A percentile compares a stretch with the other conserved stretches of the same genome.
These are phyloP conservation scores for Drosophila guanche DNA, from an alignment of 1,140 invertebrate species.

Conservation along the genomic window DNA sequence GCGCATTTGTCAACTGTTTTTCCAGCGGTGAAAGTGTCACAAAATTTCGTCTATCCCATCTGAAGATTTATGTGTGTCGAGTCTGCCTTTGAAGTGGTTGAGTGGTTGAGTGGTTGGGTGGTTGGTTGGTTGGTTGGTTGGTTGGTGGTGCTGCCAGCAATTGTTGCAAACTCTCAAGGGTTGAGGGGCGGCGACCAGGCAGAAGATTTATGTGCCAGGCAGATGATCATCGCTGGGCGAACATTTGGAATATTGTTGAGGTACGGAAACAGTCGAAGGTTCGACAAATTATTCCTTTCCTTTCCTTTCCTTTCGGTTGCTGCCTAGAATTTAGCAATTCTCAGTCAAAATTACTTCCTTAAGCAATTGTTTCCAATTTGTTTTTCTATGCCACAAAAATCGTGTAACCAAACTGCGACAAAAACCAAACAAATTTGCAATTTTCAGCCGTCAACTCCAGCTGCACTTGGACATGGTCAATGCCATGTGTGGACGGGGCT, in stretches of 20 bases:
- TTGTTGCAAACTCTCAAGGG: slow-evolving; percentile 55
- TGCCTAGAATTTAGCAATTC: neutral
- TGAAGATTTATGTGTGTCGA: slow-evolving; percentile 64
- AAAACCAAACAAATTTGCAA: slow-evolving; percentile 1
- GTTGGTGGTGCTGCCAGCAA: slow-evolving; percentile 14
- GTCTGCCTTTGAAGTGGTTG: slow-evolving; percentile 65
- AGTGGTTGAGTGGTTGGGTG: slow-evolving; percentile 71
- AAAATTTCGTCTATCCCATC: slow-evolving; percentile 59
- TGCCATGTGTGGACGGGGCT: slow-evolving; percentile 32
- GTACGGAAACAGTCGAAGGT: neutral
- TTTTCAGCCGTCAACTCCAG: slow-evolving; percentile 5
- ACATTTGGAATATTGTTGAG: neutral
- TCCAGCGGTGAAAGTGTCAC: slow-evolving; percentile 62
- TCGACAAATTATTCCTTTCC: neutral
- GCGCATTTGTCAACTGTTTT: slow-evolving; percentile 68
- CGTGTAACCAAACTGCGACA: neutral
- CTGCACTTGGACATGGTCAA: slow-evolving; percentile 52
- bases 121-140: neutral
- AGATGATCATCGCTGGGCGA: slow-evolving; percentile 19
- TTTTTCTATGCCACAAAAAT: neutral
- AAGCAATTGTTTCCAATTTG: no score
- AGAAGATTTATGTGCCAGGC: slow-evolving; percentile 51
- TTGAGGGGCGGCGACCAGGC: slow-evolving; percentile 53
- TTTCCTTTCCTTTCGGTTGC: no score
- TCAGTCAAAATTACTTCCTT: neutral